A percentile compares a stretch with the other conserved stretches of the same genome.
Conservation (phyloP, 1,140 invertebrate genomes). For the Euura saliciscinereae region DNA sequence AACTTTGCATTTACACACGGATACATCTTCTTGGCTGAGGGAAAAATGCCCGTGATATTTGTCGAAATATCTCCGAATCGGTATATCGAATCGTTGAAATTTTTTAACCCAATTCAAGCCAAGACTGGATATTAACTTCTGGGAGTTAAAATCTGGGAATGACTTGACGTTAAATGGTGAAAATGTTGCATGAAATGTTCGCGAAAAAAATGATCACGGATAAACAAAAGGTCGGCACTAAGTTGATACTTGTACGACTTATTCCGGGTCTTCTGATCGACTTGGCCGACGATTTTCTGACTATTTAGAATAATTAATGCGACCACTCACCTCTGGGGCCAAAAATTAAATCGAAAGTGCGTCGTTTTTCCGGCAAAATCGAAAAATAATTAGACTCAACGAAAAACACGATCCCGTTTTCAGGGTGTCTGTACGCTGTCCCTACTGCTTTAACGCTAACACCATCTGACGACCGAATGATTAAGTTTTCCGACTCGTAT, state of each 20-base stretch:
- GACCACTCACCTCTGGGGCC: slow-evolving; percentile 48
- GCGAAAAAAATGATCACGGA: slow-evolving; percentile 48
- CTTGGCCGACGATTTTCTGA: slow-evolving; percentile 12
- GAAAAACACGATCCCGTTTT: slow-evolving; percentile 52
- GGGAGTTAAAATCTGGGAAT: slow-evolving; percentile 25
- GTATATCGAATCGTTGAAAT: slow-evolving; percentile 20
- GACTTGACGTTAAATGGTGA: background rate
- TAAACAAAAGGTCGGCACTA: slow-evolving; percentile 53
- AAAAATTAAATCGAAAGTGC: slow-evolving; percentile 44
- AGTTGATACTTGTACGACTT: slow-evolving; percentile 35
- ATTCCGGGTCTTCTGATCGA: slow-evolving; percentile 5
- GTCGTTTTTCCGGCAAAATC: slow-evolving; percentile 42
- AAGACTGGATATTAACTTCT: slow-evolving; percentile 26
- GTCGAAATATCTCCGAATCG: slow-evolving; percentile 34
- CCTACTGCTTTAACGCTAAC: slow-evolving; percentile 43
- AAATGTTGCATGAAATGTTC: slow-evolving; percentile 33
- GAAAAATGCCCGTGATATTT: slow-evolving; percentile 42
- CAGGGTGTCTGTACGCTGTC: slow-evolving; percentile 53
- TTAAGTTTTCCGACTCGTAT: slow-evolving; percentile 39
- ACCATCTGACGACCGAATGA: slow-evolving; percentile 43
- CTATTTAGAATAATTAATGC: background rate
- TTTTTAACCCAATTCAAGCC: slow-evolving; percentile 25
- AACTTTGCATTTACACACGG: slow-evolving; percentile 49
- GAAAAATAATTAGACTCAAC: slow-evolving; percentile 41
- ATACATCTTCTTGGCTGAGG: slow-evolving; percentile 30